Conservation (phyloP, 2,797 vertebrate genomes). For the Gymnoscopelus microlampas region DNA sequence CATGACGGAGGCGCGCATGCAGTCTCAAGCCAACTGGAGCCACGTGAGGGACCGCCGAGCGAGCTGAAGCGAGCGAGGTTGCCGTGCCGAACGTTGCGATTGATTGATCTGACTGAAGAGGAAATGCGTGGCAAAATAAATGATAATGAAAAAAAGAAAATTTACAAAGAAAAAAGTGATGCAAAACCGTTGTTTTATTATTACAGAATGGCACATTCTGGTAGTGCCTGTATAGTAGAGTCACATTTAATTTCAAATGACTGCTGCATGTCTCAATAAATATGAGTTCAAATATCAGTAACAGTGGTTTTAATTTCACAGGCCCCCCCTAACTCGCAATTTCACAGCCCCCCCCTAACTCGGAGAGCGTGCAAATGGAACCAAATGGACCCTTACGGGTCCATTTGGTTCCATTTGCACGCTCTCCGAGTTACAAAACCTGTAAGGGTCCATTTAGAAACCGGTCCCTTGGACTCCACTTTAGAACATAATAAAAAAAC, state of each 20-base stretch:
- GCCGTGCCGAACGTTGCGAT: too few relatives aligned
- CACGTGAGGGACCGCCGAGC: too few relatives aligned
- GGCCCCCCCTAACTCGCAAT: too few relatives aligned
- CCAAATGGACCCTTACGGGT: too few relatives aligned
- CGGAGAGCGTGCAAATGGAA: too few relatives aligned
- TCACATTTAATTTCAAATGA: slow-evolving; percentile 18
- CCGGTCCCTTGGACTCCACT: neutral
- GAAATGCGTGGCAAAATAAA: slow-evolving; percentile 40
- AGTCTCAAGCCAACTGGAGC: too few relatives aligned
- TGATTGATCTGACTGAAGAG: slow-evolving; percentile 10
- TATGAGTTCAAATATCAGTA: neutral
- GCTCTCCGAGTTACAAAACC: too few relatives aligned
- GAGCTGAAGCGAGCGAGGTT: too few relatives aligned
- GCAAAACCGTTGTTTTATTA: slow-evolving; percentile 64
- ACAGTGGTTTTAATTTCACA: neutral
- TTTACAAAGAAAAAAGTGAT: slow-evolving; percentile 55
- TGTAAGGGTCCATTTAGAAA: too few relatives aligned
- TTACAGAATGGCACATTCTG: slow-evolving; percentile 34
- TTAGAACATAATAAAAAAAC: neutral
- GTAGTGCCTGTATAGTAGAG: neutral
- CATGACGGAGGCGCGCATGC: too few relatives aligned
- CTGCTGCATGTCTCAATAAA: neutral
- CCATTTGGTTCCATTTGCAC: too few relatives aligned
- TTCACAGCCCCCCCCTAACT: too few relatives aligned
- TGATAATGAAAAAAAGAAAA: neutral